These are phyloP conservation scores for Malthinus seriepunctatus DNA, from an alignment of 2,888 invertebrate species.

Conservation along the genomic window DNA sequence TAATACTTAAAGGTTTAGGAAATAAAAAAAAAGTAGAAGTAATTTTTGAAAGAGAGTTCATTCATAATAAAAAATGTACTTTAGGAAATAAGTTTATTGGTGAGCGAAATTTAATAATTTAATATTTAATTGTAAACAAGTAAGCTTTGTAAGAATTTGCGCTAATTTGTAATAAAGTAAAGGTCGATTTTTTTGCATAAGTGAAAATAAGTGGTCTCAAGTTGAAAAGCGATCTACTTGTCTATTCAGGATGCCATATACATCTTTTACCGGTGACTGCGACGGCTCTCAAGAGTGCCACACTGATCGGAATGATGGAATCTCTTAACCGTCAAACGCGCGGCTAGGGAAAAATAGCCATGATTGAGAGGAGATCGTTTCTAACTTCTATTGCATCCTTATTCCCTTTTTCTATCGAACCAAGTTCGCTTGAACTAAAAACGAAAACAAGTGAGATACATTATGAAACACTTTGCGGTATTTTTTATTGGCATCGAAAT, in stretches of 20 bases:
- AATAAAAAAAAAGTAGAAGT: background rate
- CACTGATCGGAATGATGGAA: conserved; percentile 58
- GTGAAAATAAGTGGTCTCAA: conserved; percentile 31
- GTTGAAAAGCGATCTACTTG: conserved; percentile 38
- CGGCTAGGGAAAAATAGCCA: conserved; percentile 57
- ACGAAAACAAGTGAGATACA: conserved; percentile 41
- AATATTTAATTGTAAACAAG: background rate
- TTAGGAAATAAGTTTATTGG: background rate
- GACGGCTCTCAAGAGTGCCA: conserved; percentile 55
- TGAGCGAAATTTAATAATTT: background rate
- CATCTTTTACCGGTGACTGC: conserved; percentile 53
- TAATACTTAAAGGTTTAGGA: no score
- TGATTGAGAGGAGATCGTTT: conserved; percentile 51
- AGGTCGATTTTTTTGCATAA: conserved; percentile 25
- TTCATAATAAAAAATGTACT: conserved; percentile 5
- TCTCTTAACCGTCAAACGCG: conserved; percentile 57
- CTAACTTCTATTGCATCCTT: conserved; percentile 29
- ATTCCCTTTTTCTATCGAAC: conserved; percentile 24
- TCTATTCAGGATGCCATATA: conserved; percentile 49
- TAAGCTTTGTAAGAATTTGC: conserved; percentile 1
- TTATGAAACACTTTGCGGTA: conserved; percentile 55
- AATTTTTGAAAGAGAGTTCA: background rate
- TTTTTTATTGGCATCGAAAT: conserved; percentile 57
- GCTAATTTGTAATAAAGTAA: conserved; percentile 10
- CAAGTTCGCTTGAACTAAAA: conserved; percentile 17